Conservation (phyloP, 2,797 vertebrate genomes). For the Numenius phaeopus region DNA sequence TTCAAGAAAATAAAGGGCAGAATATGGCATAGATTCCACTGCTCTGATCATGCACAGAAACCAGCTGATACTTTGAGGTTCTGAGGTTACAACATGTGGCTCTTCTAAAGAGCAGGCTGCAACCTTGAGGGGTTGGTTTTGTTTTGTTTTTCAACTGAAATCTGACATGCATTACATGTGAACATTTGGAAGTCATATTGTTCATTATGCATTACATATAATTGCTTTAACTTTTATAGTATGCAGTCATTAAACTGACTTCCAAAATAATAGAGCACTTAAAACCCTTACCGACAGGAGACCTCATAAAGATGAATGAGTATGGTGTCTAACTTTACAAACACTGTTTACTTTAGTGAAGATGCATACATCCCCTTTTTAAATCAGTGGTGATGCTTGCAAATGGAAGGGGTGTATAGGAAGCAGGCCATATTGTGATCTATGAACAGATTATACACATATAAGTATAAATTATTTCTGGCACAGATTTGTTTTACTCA, state of each 20-base stretch:
- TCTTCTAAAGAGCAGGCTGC: conserved; percentile 44
- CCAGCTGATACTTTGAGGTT: conserved; percentile 46
- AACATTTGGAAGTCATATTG: conserved; percentile 65
- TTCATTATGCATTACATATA: conserved; percentile 3
- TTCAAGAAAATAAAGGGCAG: conserved; percentile 7
- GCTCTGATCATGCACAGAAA: conserved; percentile 19
- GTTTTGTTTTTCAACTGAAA: background rate
- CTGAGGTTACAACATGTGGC: conserved; percentile 44
- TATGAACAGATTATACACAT: background rate
- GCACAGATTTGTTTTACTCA: background rate
- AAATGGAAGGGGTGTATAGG: background rate
- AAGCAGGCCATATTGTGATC: background rate
- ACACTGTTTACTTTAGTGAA: background rate
- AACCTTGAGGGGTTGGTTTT: conserved; percentile 30
- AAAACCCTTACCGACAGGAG: background rate
- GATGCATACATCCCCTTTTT: background rate
- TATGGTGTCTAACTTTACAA: background rate
- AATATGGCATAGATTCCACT: background rate
- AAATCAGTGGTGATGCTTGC: background rate
- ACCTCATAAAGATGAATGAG: background rate
- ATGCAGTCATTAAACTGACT: conserved; percentile 23
- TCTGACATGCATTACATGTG: conserved; percentile 48
- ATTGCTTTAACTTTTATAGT: conserved; percentile 37
- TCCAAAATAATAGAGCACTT: conserved; percentile 20
- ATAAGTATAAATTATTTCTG: background rate